These are phyloP conservation scores for Nothobranchius kuhntae DNA, from an alignment of 2,113 vertebrate genomes.

Conservation along the genomic window DNA sequence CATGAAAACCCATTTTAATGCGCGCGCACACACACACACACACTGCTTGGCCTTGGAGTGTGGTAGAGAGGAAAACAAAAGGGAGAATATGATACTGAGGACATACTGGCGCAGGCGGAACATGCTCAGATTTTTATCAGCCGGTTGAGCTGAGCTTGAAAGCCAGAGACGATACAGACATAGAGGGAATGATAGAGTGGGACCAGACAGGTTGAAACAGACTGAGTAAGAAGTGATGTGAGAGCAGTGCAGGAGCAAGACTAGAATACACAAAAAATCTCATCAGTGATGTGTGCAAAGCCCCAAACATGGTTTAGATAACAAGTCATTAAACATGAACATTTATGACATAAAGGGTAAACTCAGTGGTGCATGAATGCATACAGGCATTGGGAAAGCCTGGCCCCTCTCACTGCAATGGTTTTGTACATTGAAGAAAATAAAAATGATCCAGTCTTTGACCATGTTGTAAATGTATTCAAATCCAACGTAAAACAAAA, in stretches of 20 bases:
- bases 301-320: slow-evolving; percentile 3
- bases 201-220: slow-evolving; percentile 50
- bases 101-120: slow-evolving; percentile 68
- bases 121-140: slow-evolving; percentile 75
- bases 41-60: slow-evolving; percentile 53
- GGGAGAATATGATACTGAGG: slow-evolving; percentile 69
- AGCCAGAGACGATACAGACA: slow-evolving; percentile 56
- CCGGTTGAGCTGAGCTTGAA: slow-evolving; percentile 55
- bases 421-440: too few species aligned
- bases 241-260: slow-evolving; percentile 5
- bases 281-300: slow-evolving; percentile 11
- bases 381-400: too few species aligned
- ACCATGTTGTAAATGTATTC: too few species aligned
- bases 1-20: slow-evolving; percentile 1
- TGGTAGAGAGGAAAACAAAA: slow-evolving; percentile 63
- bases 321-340: slow-evolving; percentile 14
- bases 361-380: neutral
- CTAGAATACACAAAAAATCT: slow-evolving; percentile 11
- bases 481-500: too few species aligned
- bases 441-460: too few species aligned
- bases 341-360: neutral
- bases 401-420: too few species aligned
- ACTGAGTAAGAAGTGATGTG: slow-evolving; percentile 35
- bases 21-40: slow-evolving; percentile 20
- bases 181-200: slow-evolving; percentile 55